Base-by-base conservation (phyloP, 2,113 vertebrate species). In the Oreochromis aureus region DNA sequence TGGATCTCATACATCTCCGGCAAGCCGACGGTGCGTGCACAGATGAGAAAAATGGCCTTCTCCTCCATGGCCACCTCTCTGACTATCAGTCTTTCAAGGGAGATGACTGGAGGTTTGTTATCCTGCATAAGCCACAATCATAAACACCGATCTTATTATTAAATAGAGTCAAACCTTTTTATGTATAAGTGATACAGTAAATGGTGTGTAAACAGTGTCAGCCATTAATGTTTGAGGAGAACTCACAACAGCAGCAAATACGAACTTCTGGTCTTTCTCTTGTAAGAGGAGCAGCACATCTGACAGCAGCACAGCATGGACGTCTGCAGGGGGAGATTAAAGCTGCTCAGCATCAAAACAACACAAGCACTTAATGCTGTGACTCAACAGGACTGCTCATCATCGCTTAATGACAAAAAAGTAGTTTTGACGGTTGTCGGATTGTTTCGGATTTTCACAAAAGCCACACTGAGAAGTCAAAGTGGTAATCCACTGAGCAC, bases 1-100 rank as follows among this genome's bases (percentile, higher is more conserved):
- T 97, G 96, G 73, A 99, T 97, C 94, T 99, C 98, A 3, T 99
- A 99, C 98, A 99, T 98, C 93, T 98, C 98, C 0, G 98, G 97
- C 54, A 96, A 94, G 48, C 94, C 89, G 27, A 96, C 88, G 78
- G 97, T 97, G 81, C 83, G 90, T 1, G 97, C 97, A 0, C 97
- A 97, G 93, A 99, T 99, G 22, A 99, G 96, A 82, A 97, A 99
- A 97, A 99, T 97, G 53, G 97, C 98, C 81, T 97, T 97, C 86
- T 98, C 98, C 55, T 98, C 97, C 1, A 97, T 97, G 87, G 98
- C 99, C 32, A 98, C 97, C 81, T 99, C 98, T 84, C 99, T 95
- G 7, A 99, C 97, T 2, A 99, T 98, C 87, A 99, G 91, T 89
- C 97, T 97, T 84, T 98, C 97, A 83, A 99, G 93, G 0, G 97